Evolutionary conservation across 2,113 vertebrate genomes (phyloP).

Genomic region (Scophthalmus maximus): DNA sequence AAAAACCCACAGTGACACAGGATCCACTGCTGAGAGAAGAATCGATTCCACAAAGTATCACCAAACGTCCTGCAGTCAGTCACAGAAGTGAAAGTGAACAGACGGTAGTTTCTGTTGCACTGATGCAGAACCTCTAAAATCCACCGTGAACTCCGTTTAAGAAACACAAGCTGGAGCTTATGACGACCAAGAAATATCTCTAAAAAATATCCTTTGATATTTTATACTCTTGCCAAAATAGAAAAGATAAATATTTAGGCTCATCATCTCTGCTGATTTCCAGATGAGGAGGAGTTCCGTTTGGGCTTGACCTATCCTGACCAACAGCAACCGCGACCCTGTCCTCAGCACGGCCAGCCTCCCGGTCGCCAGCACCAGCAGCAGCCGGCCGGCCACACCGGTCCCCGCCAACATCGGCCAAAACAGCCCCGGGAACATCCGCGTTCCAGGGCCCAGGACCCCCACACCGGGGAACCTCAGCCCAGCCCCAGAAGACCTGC

Average conservation of each 20-base stretch:
- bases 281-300: slow-evolving; percentile 68
- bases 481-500: slow-evolving; percentile 26
- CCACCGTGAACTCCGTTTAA: no score
- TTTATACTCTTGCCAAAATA: neutral
- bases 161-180: no score
- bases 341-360: neutral
- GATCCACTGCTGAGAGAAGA: no score
- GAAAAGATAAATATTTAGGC: neutral
- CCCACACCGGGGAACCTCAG: neutral
- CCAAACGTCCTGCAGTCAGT: no score
- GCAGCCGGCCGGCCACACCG: slow-evolving; percentile 63
- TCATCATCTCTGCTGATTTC: neutral
- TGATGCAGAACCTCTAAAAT: no score
- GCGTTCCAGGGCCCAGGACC: neutral
- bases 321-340: neutral
- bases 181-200: no score
- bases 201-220: neutral
- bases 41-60: no score
- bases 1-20: no score
- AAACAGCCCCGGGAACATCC: slow-evolving; percentile 30
- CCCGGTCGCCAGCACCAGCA: neutral
- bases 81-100: no score
- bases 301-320: slow-evolving; percentile 15
- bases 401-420: slow-evolving; percentile 43
- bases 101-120: no score